Percentiles rank a stretch among this genome's conserved stretches.
These are phyloP conservation scores for Rhysida immarginata DNA, from an alignment of 1,140 invertebrate genomes.

Conservation along the genomic window DNA sequence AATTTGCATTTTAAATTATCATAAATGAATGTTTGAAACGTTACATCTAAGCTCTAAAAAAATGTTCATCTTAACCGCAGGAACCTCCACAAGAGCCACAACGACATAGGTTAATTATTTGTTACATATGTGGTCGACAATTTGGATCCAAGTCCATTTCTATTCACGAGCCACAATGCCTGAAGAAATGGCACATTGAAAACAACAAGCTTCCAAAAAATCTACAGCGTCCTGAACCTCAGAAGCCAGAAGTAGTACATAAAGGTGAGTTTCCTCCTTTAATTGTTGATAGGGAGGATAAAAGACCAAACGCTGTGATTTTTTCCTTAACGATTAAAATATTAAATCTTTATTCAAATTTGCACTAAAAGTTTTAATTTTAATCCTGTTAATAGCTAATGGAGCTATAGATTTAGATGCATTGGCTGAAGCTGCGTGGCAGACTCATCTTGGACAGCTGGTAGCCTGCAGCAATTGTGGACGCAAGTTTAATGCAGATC, in stretches of 20 bases:
- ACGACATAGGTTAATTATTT: slow-evolving; percentile 26
- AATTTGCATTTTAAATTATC: too few species aligned
- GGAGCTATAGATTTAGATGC: slow-evolving; percentile 36
- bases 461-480: slow-evolving; percentile 49
- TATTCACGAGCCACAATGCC: slow-evolving; percentile 31
- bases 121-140: slow-evolving; percentile 33
- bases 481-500: slow-evolving; percentile 49
- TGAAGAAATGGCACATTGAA: slow-evolving; percentile 51
- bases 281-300: slow-evolving; percentile 4
- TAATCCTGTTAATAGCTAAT: slow-evolving; percentile 12
- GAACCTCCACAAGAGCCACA: too few species aligned
- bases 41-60: too few species aligned
- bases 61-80: too few species aligned
- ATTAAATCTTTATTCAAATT: slow-evolving; percentile 4
- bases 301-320: too few species aligned
- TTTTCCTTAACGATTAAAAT: slow-evolving; percentile 21
- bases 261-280: slow-evolving; percentile 28
- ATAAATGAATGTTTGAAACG: too few species aligned
- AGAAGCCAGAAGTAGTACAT: slow-evolving; percentile 43
- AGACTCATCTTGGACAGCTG: slow-evolving; percentile 37
- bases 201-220: slow-evolving; percentile 43
- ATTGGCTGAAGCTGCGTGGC: slow-evolving; percentile 40
- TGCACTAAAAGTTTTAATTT: not conserved
- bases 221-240: slow-evolving; percentile 39
- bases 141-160: slow-evolving; percentile 25